phyloP scores from a whole-genome alignment of 2,888 invertebrate genomes.

The Melieria omissa region DNA sequence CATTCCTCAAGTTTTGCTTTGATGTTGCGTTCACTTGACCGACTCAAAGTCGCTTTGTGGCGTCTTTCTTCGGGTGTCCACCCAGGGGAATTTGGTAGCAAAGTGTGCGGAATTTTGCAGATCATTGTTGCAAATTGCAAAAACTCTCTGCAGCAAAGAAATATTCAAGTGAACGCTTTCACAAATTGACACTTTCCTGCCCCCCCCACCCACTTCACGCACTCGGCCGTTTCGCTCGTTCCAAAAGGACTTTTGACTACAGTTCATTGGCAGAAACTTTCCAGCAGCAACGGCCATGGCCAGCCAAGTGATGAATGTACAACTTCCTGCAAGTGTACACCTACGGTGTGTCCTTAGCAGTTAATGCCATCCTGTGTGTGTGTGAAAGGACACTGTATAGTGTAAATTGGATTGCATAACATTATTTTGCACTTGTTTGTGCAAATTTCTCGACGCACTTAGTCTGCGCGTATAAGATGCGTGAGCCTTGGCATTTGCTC shows the following conservation, averaged over 20 bases:
- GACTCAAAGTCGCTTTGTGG: background rate
- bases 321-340: constrained; percentile 29
- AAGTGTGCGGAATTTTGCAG: constrained; percentile 37
- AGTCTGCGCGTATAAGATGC: background rate
- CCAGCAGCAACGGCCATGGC: background rate
- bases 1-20: background rate
- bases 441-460: constrained; percentile 22
- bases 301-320: constrained; percentile 39
- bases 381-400: constrained; percentile 18
- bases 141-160: constrained; percentile 24
- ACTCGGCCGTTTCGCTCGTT: background rate
- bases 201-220: background rate
- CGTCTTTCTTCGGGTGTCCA: background rate
- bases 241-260: too few relatives aligned
- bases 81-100: background rate
- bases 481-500: constrained; percentile 8
- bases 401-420: constrained; percentile 46
- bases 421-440: constrained; percentile 44
- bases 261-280: background rate
- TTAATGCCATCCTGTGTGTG: constrained; percentile 25
- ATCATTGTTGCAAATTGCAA: constrained; percentile 45
- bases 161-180: constrained; percentile 30
- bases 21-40: constrained; percentile 40
- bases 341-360: background rate
- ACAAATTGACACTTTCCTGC: constrained; percentile 40